Percentiles rank a stretch among this genome's conserved stretches.
Conservation (phyloP, 1,140 invertebrate genomes). For the Trialeurodes vaporariorum region DNA sequence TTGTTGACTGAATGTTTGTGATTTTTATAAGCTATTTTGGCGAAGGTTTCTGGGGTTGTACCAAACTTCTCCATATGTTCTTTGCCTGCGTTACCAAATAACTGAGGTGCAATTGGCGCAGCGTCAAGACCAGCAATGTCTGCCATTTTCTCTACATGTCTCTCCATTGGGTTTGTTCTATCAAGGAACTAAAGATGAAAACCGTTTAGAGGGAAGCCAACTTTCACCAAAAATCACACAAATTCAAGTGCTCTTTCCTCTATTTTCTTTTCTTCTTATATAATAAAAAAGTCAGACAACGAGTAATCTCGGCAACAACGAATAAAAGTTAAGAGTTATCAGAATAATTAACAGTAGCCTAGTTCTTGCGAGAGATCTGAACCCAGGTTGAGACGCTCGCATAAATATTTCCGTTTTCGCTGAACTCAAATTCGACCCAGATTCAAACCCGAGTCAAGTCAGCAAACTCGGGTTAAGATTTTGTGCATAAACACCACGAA, state of each 20-base stretch:
- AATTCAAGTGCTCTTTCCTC: slow-evolving; percentile 1
- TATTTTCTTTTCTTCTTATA: background rate
- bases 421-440: too few relatives aligned
- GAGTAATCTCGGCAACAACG: background rate
- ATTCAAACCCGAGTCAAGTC: too few relatives aligned
- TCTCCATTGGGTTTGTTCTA: slow-evolving; percentile 86
- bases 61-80: slow-evolving; percentile 98
- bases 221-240: background rate
- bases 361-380: too few relatives aligned
- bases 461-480: too few relatives aligned
- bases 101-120: slow-evolving; percentile 80
- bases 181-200: slow-evolving; percentile 55
- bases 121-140: slow-evolving; percentile 63
- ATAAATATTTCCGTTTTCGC: too few relatives aligned
- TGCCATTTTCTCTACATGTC: slow-evolving; percentile 76
- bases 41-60: slow-evolving; percentile 83
- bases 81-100: slow-evolving; percentile 91
- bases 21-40: slow-evolving; percentile 96
- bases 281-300: background rate
- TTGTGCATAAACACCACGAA: too few relatives aligned
- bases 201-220: background rate
- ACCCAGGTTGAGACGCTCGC: too few relatives aligned
- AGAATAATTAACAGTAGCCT: too few relatives aligned
- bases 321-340: slow-evolving; percentile 11
- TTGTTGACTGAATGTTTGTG: slow-evolving; percentile 95